Conservation (phyloP, 1,140 invertebrate species). For the Penaeus vannamei region DNA sequence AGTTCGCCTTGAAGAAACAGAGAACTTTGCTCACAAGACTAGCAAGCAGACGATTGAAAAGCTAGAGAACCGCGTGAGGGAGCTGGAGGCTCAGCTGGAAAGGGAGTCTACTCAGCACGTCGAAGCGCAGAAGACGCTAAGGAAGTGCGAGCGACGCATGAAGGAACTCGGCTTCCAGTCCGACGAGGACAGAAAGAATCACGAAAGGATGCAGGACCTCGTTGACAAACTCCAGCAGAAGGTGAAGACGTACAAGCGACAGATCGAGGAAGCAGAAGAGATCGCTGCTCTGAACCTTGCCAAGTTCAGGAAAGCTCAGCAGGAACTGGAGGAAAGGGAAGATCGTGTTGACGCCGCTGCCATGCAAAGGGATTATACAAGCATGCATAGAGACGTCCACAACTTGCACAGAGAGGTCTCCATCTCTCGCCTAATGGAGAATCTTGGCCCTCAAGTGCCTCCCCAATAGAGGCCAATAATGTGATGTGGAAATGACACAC, state of each 20-base stretch:
- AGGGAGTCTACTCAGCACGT: conserved; percentile 94
- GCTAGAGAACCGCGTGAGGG: conserved; percentile 72
- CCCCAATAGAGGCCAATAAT: no score
- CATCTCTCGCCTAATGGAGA: no score
- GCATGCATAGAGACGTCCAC: no score
- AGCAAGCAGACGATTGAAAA: conserved; percentile 76
- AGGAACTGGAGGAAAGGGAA: conserved; percentile 73
- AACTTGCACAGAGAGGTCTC: no score
- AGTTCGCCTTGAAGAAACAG: conserved; percentile 75
- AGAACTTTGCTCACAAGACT: conserved; percentile 75
- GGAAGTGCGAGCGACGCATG: conserved; percentile 48
- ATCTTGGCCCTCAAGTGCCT: no score
- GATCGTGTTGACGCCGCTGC: neutral
- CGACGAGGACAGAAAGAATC: conserved; percentile 52
- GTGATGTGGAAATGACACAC: no score
- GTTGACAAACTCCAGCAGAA: conserved; percentile 80
- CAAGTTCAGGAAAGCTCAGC: conserved; percentile 72
- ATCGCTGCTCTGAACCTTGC: conserved; percentile 67
- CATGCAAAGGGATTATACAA: no score
- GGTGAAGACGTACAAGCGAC: conserved; percentile 78
- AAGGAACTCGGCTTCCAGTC: conserved; percentile 51
- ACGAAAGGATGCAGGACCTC: conserved; percentile 75
- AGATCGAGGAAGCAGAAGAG: conserved; percentile 80
- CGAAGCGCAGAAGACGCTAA: conserved; percentile 52
- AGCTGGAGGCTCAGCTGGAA: conserved; percentile 76